Evolutionary conservation across 2,888 invertebrate genomes (phyloP).

Genomic region (Drosophila paranaensis): DNA sequence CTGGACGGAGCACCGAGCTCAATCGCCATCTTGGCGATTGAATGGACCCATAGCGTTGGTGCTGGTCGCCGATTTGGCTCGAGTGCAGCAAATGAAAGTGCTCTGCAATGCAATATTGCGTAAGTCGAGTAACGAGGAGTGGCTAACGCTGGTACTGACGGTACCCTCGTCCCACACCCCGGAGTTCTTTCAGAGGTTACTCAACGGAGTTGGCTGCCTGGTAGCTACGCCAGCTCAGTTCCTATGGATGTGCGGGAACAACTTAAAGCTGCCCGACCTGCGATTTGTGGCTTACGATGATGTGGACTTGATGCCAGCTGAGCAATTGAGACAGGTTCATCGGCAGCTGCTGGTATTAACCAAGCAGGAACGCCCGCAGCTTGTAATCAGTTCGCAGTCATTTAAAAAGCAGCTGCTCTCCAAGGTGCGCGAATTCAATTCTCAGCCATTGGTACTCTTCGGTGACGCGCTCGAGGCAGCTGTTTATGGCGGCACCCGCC

Average conservation of each 20-base stretch:
- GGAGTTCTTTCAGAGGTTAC: constrained; percentile 41
- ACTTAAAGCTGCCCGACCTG: constrained; percentile 35
- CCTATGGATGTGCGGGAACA: constrained; percentile 25
- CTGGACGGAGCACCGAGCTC: constrained; percentile 10
- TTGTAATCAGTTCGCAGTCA: constrained; percentile 48
- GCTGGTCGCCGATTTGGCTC: constrained; percentile 38
- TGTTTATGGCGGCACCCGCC: constrained; percentile 49
- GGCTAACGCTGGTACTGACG: constrained; percentile 27
- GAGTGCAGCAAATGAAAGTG: constrained; percentile 36
- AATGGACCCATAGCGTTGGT: constrained; percentile 48
- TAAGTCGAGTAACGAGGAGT: constrained; percentile 23
- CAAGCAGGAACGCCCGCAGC: constrained; percentile 31
- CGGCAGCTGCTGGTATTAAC: constrained; percentile 9
- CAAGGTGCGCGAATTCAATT: constrained; percentile 29
- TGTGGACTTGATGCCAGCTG: constrained; percentile 51
- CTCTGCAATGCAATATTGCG: constrained; percentile 44
- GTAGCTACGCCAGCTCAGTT: constrained; percentile 60
- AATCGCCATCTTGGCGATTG: background rate
- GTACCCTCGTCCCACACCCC: constrained; percentile 38
- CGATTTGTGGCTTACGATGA: constrained; percentile 58
- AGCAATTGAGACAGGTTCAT: constrained; percentile 25
- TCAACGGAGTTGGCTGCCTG: constrained; percentile 59
- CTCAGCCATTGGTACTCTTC: constrained; percentile 46
- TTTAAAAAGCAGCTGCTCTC: constrained; percentile 20
- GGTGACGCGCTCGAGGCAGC: constrained; percentile 68